Evolutionary conservation across 1,140 invertebrate species (phyloP).

Genomic region (Drosophila pseudoananassae): DNA sequence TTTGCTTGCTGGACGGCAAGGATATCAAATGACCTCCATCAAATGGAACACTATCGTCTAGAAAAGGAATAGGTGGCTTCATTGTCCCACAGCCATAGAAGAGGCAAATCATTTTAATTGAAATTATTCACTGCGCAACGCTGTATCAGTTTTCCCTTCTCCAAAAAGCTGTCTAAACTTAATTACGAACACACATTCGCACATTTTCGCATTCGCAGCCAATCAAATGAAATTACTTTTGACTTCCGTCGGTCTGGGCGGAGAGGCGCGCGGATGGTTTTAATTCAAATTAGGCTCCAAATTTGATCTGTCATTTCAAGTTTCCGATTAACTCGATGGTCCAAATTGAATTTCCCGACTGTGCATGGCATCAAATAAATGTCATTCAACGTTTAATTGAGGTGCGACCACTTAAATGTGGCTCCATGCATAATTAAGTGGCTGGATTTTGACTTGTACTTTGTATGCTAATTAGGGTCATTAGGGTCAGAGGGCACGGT

Average conservation of each 20-base stretch:
- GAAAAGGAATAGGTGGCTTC: neutral
- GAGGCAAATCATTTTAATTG: too few relatives aligned
- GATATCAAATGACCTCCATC: too few relatives aligned
- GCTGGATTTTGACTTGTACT: neutral
- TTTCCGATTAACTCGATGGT: constrained; percentile 33
- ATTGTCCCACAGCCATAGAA: neutral
- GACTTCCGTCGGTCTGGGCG: neutral
- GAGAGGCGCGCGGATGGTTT: neutral
- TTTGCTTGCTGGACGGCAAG: too few relatives aligned
- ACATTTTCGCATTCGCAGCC: constrained; percentile 18
- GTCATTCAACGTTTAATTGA: constrained; percentile 24
- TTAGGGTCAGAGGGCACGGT: neutral
- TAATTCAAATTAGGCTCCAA: constrained; percentile 37
- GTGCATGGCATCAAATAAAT: constrained; percentile 21
- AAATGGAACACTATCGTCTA: too few relatives aligned
- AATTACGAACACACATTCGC: constrained; percentile 2
- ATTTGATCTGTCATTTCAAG: constrained; percentile 41
- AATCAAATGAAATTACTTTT: constrained; percentile 39
- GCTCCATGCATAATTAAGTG: constrained; percentile 19
- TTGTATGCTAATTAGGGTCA: neutral
- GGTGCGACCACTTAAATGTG: constrained; percentile 6
- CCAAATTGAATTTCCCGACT: constrained; percentile 33
- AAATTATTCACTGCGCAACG: neutral
- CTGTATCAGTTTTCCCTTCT: neutral
- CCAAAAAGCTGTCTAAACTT: neutral